Conservation (phyloP, 2,797 vertebrate genomes). For the Pantherophis alleghaniensis region DNA sequence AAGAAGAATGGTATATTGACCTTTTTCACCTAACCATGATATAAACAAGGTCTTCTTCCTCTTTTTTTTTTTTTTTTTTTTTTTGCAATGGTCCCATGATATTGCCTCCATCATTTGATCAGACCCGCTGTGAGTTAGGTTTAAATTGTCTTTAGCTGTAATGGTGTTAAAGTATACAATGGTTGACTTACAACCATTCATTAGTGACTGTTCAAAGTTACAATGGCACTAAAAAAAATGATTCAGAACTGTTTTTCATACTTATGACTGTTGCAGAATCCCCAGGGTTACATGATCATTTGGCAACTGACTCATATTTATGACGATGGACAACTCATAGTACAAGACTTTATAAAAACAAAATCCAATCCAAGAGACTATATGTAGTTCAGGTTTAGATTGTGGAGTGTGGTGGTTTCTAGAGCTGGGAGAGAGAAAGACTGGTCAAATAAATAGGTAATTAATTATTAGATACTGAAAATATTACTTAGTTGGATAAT, state of each 20-base stretch:
- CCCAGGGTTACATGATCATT: not conserved
- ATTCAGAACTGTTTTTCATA: not conserved
- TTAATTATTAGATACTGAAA: not conserved
- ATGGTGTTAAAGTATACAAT: not conserved
- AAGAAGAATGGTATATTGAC: not conserved
- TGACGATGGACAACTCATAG: not conserved
- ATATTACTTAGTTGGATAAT: not conserved
- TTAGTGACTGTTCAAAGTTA: not conserved
- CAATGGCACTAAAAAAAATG: not conserved
- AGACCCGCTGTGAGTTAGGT: not conserved
- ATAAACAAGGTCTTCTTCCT: not conserved
- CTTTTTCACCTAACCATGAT: not conserved
- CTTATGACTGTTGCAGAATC: not conserved
- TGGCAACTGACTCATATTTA: not conserved
- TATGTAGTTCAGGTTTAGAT: not conserved
- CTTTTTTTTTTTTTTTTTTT: not conserved
- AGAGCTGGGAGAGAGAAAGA: not conserved
- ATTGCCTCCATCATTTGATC: not conserved
- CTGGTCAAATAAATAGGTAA: not conserved
- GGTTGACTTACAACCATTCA: not conserved
- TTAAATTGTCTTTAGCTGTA: not conserved
- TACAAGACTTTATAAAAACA: not conserved
- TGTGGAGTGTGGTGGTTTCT: not conserved
- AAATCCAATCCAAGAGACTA: not conserved
- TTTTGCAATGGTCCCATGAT: not conserved